Evolutionary conservation across 2,888 invertebrate genomes (phyloP), one percentile per base, ranked within the genome.

Genomic region (Drosophila colorata): DNA sequence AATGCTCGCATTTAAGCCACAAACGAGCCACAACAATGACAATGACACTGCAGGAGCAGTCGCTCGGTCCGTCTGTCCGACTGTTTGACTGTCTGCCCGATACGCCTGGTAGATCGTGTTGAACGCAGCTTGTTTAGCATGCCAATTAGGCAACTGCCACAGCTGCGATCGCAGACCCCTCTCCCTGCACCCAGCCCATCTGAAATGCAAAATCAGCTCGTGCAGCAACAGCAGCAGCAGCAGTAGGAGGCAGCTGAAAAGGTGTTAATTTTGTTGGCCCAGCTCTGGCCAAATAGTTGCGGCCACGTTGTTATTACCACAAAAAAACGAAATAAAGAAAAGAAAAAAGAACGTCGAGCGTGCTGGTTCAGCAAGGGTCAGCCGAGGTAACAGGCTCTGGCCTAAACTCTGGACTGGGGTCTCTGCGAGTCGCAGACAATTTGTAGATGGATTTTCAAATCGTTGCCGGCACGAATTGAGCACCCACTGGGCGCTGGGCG

Each of bases 331-430:
- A 14, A 8, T 31, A 82, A 38, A 60, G 14, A 61, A 49, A 13
- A 4, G 13, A 44, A 35, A 47, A 47, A 18, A 38, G 38, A 25
- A 58, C 91, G 84, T 70, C 88, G 90, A 92, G 90, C 92, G 91
- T 92, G 92, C 90, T 90, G 91, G 92, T 90, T 92, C 92, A 90
- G 72, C 73, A 79, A 78, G 88, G 91, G 91, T 92, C 91, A 92
- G 76, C 46, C 57, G 46, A 63, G 40, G 44, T 47, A 59, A 43
- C 51, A 44, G 57, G 58, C 74, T 51, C 25, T 90, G 90, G 90
- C 74, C 35, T 55, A 44, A 38, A 41, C 66, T 46, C 40, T 55
- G 57, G 71, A 43, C 67, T 49, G 51, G 28, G 35, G 35, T 37
- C 51, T 53, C 49, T 35, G 20, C 18, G 25, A 63, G 60, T 47